phyloP scores from a whole-genome alignment of 2,113 vertebrate genomes.

The Melozone crissalis region DNA sequence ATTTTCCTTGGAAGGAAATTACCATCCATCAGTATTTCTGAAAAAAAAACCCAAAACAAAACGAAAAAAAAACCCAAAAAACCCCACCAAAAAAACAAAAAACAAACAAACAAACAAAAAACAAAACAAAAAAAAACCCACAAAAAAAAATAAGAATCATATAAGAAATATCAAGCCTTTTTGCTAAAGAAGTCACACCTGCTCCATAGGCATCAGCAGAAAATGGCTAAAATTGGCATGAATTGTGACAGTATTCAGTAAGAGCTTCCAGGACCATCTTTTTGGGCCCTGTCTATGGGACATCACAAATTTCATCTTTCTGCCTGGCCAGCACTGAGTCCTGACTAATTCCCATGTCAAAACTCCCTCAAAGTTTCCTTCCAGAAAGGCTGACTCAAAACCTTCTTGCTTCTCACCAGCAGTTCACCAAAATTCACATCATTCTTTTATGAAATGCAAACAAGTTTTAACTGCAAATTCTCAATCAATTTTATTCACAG shows the following conservation, averaged over 20 bases:
- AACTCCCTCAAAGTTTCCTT: not conserved
- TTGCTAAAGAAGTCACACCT: not conserved
- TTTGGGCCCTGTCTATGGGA: not conserved
- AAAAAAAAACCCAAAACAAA: not conserved
- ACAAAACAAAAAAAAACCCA: not conserved
- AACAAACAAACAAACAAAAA: not conserved
- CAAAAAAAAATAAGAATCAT: not conserved
- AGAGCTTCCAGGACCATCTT: not conserved
- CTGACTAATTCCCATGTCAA: not conserved
- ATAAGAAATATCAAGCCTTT: not conserved
- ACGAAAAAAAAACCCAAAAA: not conserved
- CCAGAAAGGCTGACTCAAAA: not conserved
- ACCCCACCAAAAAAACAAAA: not conserved
- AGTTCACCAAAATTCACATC: not conserved
- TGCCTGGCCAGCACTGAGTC: not conserved
- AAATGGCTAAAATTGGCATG: not conserved
- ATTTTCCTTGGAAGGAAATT: not conserved
- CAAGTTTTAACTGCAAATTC: not conserved
- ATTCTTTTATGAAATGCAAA: not conserved
- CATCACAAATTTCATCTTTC: not conserved
- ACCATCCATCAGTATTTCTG: not conserved
- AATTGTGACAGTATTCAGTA: not conserved
- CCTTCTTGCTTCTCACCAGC: not conserved
- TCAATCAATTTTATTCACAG: not conserved
- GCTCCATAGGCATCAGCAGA: not conserved